Conservation (phyloP, 2,888 invertebrate genomes). For the Trichopoda pennipes region DNA sequence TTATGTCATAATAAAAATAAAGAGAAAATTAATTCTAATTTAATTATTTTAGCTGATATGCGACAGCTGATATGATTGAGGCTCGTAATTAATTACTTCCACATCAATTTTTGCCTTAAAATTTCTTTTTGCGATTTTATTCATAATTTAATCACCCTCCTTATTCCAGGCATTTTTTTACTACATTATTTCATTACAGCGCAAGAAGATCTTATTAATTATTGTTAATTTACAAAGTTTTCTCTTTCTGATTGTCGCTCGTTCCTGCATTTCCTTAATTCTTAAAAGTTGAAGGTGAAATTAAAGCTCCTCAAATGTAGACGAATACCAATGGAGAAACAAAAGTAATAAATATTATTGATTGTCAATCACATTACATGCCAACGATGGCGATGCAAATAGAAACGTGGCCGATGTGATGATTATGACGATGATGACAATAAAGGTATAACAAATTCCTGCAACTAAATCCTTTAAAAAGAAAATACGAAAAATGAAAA, state of each 20-base stretch:
- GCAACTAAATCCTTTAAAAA: slow-evolving; percentile 39
- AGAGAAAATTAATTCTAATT: neutral
- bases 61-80: neutral
- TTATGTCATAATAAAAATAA: no score
- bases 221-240: slow-evolving; percentile 52
- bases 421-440: neutral
- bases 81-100: slow-evolving; percentile 22
- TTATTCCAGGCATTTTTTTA: slow-evolving; percentile 8
- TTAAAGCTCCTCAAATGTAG: slow-evolving; percentile 29
- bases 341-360: slow-evolving; percentile 46
- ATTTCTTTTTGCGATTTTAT: slow-evolving; percentile 20
- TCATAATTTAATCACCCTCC: slow-evolving; percentile 38
- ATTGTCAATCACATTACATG: slow-evolving; percentile 47
- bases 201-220: slow-evolving; percentile 65
- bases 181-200: slow-evolving; percentile 2
- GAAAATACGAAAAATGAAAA: slow-evolving; percentile 4
- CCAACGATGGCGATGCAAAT: slow-evolving; percentile 20
- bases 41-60: slow-evolving; percentile 25
- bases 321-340: slow-evolving; percentile 45
- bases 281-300: slow-evolving; percentile 45
- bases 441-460: slow-evolving; percentile 4
- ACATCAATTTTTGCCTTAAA: slow-evolving; percentile 23
- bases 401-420: slow-evolving; percentile 10
- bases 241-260: slow-evolving; percentile 1
- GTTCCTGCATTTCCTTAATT: slow-evolving; percentile 7